phyloP scores from a whole-genome alignment of 2,113 vertebrate species.

The Aspiorhynchus laticeps region DNA sequence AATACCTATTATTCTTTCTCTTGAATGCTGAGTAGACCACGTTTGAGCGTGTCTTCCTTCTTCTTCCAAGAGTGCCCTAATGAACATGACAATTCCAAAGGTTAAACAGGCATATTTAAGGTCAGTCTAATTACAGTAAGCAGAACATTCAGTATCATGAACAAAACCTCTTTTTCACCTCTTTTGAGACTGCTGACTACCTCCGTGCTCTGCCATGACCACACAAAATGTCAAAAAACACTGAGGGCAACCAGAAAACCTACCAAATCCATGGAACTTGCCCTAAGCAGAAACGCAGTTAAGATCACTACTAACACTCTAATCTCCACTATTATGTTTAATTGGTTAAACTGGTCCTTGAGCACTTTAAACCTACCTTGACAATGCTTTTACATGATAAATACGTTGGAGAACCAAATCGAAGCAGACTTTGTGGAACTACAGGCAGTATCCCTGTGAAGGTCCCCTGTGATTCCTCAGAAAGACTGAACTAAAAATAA shows the following conservation, averaged over 20 bases:
- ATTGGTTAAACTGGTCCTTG: neutral
- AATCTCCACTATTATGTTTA: constrained; percentile 22
- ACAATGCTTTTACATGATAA: constrained; percentile 48
- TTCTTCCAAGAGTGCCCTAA: constrained; percentile 89
- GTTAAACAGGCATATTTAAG: constrained; percentile 3
- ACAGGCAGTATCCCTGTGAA: constrained; percentile 54
- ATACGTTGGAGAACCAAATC: constrained; percentile 41
- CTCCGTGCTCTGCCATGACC: constrained; percentile 66
- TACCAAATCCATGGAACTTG: constrained; percentile 40
- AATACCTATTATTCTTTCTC: constrained; percentile 79
- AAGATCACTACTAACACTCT: constrained; percentile 48
- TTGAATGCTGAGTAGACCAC: constrained; percentile 69
- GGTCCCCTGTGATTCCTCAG: constrained; percentile 54
- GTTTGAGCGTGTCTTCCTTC: constrained; percentile 78
- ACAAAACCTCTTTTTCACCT: constrained; percentile 59
- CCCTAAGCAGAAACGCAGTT: constrained; percentile 59
- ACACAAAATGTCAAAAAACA: constrained; percentile 57
- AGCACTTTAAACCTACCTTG: constrained; percentile 57
- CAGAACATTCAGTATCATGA: neutral
- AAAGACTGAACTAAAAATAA: constrained; percentile 77
- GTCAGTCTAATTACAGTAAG: neutral
- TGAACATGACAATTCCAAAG: constrained; percentile 56
- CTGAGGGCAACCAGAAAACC: constrained; percentile 51
- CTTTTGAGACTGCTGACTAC: constrained; percentile 60
- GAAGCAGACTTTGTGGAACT: constrained; percentile 35